Base-by-base conservation (phyloP, 2,797 vertebrate genomes). In the Ctenochaetus hawaiiensis region DNA sequence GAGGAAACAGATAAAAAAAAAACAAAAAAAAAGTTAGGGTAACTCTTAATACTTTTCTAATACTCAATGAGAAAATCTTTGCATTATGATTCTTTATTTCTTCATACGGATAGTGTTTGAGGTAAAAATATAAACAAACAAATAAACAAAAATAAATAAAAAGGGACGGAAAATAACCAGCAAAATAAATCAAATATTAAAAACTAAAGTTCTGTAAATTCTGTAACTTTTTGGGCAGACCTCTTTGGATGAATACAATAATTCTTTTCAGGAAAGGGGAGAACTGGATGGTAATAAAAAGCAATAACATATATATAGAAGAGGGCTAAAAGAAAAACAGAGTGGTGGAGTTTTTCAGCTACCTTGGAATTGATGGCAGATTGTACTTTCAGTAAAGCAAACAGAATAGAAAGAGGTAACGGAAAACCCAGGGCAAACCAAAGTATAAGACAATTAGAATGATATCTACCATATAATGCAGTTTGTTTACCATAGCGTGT, bases 401-500 rank as follows among this genome's bases (percentile, higher is more conserved):
- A 95, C 94, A 95, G 93, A 95, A 94, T 93, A 95, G 93, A 91
- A 94, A 86, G 92, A 94, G 89, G 91, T 92, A 96, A 96, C 95
- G 93, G 94, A 96, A 95, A 97, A 96, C 95, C 96, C 96, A 96
- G 96, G 96, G 96, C 96, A 97, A 97, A 97, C 97, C 96, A 96
- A 97, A 96, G 95, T 95, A 95, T 93, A 95, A 94, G 96, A 98
- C 96, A 97, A 97, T 97, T 97, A 97, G 97, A 98, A 97, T 97
- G 97, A 98, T 98, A 98, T 97, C 97, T 98, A 98, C 97, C 97
- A 98, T 97, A 96, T 98, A 98, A 97, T 98, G 97, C 96, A 98
- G 97, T 97, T 97, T 98, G 97, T 98, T 98, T 98, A 98, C 97
- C 97, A 98, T 97, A 97, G 97, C 97, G 97, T 98, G 97, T 98